Evolutionary conservation across 2,113 vertebrate species (phyloP).

Genomic region (Henicopernis longicauda): DNA sequence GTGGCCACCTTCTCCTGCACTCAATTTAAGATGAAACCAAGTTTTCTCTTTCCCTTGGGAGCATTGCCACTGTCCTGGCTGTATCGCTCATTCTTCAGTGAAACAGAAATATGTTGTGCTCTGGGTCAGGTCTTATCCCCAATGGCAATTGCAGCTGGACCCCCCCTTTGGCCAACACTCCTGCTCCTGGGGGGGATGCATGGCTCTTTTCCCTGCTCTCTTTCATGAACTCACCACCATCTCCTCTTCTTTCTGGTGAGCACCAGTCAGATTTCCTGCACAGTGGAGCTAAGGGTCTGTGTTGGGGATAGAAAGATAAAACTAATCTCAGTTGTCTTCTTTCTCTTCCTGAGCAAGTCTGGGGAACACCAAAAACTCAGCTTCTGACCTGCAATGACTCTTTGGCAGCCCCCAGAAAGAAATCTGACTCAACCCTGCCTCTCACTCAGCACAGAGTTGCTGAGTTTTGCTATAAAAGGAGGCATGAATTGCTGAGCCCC

Average conservation of each 20-base stretch:
- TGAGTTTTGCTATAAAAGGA: slow-evolving; percentile 4
- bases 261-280: neutral
- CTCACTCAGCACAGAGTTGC: neutral
- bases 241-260: neutral
- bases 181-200: neutral
- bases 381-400: neutral
- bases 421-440: neutral
- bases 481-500: neutral
- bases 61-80: neutral
- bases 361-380: neutral
- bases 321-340: neutral
- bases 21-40: neutral
- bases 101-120: neutral
- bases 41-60: neutral
- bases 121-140: neutral
- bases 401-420: neutral
- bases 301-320: neutral
- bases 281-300: neutral
- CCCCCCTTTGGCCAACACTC: neutral
- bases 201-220: neutral
- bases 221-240: neutral
- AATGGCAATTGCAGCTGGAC: neutral
- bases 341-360: neutral
- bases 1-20: neutral
- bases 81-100: neutral